Conservation (phyloP, 2,797 vertebrate species). For the Cryptoblepharus egeriae region DNA sequence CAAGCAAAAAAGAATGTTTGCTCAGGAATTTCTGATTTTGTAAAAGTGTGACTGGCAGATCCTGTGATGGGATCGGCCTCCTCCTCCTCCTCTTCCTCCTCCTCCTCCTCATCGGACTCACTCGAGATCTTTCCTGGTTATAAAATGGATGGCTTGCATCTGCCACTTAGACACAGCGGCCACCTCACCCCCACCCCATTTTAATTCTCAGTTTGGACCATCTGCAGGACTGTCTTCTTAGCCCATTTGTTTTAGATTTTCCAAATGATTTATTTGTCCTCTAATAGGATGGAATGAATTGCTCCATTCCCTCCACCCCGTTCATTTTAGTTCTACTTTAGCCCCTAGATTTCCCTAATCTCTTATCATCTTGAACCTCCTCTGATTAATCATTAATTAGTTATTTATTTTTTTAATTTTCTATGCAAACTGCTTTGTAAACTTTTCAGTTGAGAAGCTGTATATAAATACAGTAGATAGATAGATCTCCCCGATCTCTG, state of each 20-base stretch:
- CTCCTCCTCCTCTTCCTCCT: too few relatives aligned
- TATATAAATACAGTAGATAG: too few relatives aligned
- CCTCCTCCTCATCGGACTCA: too few relatives aligned
- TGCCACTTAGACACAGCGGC: conserved; percentile 61
- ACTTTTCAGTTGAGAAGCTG: too few relatives aligned
- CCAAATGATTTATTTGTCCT: conserved; percentile 72
- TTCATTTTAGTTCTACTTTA: conserved; percentile 49
- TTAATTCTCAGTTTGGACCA: conserved; percentile 48
- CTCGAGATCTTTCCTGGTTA: conserved; percentile 59
- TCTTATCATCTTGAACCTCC: too few relatives aligned
- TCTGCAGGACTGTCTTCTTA: conserved; percentile 45
- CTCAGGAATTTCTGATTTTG: conserved; percentile 54
- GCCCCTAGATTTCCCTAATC: too few relatives aligned
- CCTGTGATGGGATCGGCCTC: conserved; percentile 57
- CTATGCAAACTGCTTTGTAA: too few relatives aligned
- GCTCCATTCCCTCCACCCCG: conserved; percentile 59
- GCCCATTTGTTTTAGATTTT: conserved; percentile 72
- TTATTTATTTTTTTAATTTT: too few relatives aligned
- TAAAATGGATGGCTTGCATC: conserved; percentile 68
- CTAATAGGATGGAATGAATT: conserved; percentile 66
- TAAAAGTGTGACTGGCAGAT: conserved; percentile 71
- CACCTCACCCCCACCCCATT: conserved; percentile 31
- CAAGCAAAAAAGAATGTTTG: conserved; percentile 75
- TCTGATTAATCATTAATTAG: too few relatives aligned
- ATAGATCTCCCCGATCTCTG: too few relatives aligned